These are phyloP conservation scores for Baryphthengus martii DNA, from an alignment of 2,113 vertebrate species.

Conservation along the genomic window DNA sequence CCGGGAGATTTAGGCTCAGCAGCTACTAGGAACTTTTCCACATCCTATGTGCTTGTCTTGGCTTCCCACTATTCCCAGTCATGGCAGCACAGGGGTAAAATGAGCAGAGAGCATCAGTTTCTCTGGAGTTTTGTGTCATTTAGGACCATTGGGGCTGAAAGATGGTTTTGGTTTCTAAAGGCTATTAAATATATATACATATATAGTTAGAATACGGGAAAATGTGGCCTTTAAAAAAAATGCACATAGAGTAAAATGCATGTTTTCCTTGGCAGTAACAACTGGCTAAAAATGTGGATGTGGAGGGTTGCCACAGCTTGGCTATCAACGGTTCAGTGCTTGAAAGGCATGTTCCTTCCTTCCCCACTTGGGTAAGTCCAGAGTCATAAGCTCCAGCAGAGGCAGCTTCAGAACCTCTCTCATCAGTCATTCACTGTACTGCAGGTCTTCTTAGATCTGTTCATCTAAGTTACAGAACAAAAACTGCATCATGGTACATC, in stretches of 20 bases:
- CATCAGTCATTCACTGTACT: no score
- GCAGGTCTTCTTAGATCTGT: neutral
- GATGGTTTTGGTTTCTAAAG: neutral
- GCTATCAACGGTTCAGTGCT: neutral
- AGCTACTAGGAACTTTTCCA: neutral
- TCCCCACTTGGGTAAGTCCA: neutral
- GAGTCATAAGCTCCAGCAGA: neutral
- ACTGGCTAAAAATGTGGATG: neutral
- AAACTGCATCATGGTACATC: neutral
- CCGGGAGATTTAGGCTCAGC: neutral
- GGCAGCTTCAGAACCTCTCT: neutral
- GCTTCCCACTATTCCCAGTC: neutral
- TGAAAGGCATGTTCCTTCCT: neutral
- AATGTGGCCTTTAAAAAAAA: neutral
- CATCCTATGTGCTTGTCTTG: accelerated
- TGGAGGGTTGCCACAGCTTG: neutral
- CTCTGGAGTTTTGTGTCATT: neutral
- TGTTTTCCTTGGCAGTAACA: neutral
- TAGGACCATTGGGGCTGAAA: neutral
- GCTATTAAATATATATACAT: neutral
- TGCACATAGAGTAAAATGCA: neutral
- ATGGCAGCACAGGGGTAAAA: accelerated
- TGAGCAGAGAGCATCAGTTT: neutral
- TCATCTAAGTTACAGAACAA: neutral
- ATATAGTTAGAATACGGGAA: neutral